These are phyloP conservation scores for Cataglyphis altisquamis DNA, from an alignment of 2,888 invertebrate species.

Conservation along the genomic window DNA sequence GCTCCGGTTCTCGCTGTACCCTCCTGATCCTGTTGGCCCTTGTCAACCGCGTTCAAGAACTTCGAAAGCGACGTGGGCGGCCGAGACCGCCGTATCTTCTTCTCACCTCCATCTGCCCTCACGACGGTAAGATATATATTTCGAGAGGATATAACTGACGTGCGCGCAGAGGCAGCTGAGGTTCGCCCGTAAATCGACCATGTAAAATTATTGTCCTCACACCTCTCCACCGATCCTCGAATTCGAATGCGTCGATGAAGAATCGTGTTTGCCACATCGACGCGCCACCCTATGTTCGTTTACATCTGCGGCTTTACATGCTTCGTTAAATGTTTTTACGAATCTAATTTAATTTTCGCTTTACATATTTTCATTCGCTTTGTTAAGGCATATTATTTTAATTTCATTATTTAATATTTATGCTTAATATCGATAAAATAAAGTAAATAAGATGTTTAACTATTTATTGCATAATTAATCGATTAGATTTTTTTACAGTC, in stretches of 20 bases:
- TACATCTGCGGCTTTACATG: conserved; percentile 4
- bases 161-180: conserved; percentile 28
- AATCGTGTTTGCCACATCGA: conserved; percentile 47
- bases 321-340: conserved; percentile 15
- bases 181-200: conserved; percentile 67
- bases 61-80: conserved; percentile 73
- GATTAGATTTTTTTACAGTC: neutral
- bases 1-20: conserved; percentile 43
- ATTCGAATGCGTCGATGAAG: conserved; percentile 44
- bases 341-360: conserved; percentile 25
- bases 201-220: conserved; percentile 61
- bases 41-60: conserved; percentile 71
- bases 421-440: neutral
- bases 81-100: conserved; percentile 61
- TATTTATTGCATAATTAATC: neutral
- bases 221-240: conserved; percentile 32
- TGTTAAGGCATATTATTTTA: neutral
- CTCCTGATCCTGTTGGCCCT: conserved; percentile 68
- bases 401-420: neutral
- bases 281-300: conserved; percentile 6
- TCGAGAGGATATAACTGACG: conserved; percentile 33
- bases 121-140: conserved; percentile 37
- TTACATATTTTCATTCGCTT: conserved; percentile 1
- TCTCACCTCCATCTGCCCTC: conserved; percentile 26
- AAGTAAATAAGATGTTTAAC: neutral